phyloP scores from a whole-genome alignment of 2,888 invertebrate species.

The Alloscopus bannaensis region DNA sequence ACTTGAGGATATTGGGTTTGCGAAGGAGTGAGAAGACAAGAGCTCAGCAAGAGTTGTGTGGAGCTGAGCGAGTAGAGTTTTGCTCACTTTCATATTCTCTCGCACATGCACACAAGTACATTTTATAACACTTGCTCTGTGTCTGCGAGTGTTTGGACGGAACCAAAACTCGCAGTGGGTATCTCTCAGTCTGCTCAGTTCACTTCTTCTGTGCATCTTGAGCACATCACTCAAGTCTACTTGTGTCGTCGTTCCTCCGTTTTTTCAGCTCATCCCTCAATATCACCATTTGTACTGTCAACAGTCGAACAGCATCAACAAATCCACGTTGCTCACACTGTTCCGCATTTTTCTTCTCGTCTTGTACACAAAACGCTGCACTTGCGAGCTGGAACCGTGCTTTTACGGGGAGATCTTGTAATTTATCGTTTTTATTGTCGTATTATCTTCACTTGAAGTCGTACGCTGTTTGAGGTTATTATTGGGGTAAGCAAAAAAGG shows the following conservation, averaged over 20 bases:
- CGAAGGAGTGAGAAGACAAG: neutral
- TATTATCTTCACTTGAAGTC: neutral
- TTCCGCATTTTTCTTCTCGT: neutral
- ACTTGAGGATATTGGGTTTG: neutral
- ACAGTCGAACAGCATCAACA: neutral
- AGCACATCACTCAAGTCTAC: conserved; percentile 28
- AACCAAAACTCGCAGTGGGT: conserved; percentile 14
- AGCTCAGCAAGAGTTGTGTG: neutral
- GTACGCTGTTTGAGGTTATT: neutral
- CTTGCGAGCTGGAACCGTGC: neutral
- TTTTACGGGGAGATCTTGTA: neutral
- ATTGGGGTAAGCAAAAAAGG: neutral
- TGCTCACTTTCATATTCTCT: neutral
- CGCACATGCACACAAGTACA: no score
- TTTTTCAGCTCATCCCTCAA: conserved; percentile 20
- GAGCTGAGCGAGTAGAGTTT: neutral
- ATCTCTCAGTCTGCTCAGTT: conserved; percentile 30
- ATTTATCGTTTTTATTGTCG: conserved; percentile 14
- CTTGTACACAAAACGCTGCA: neutral
- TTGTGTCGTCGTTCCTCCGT: neutral
- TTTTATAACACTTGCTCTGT: neutral
- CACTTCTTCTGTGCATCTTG: conserved; percentile 37
- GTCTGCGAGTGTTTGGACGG: neutral
- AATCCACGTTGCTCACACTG: neutral
- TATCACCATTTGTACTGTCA: conserved; percentile 3